Conservation (phyloP, 2,113 vertebrate genomes). For the Alosa alosa region DNA sequence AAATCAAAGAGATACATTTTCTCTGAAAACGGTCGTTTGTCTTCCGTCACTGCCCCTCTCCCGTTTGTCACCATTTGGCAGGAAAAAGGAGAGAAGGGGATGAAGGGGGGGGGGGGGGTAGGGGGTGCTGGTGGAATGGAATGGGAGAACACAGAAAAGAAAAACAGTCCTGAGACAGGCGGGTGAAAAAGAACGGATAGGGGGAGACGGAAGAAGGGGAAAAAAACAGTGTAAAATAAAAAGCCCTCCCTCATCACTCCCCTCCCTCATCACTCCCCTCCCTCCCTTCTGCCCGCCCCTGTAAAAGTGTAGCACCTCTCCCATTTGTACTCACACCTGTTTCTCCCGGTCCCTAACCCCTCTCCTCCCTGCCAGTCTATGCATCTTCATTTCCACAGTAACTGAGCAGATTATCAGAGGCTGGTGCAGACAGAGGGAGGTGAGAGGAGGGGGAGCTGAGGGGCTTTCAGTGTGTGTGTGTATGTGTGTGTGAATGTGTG, state of each 20-base stretch:
- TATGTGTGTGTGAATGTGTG: neutral
- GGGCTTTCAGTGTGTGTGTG: neutral
- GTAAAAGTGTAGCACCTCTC: conserved; percentile 28
- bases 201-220: neutral
- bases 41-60: conserved; percentile 18
- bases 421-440: conserved; percentile 10
- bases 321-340: conserved; percentile 23
- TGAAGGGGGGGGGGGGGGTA: neutral
- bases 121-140: neutral
- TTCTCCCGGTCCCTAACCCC: conserved; percentile 10
- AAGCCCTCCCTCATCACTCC: conserved; percentile 7
- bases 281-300: conserved; percentile 11
- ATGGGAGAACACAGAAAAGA: neutral
- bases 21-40: conserved; percentile 36
- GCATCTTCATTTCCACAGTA: conserved; percentile 44
- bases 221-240: conserved; percentile 11
- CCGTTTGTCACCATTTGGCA: conserved; percentile 23
- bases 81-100: neutral
- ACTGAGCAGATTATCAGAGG: conserved; percentile 39
- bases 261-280: neutral
- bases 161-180: conserved; percentile 12
- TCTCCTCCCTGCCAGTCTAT: conserved; percentile 24
- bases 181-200: neutral
- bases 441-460: neutral
- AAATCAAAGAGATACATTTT: conserved; percentile 39